These are phyloP conservation scores for Sphecodes monilicornis DNA, from an alignment of 2,888 invertebrate species.

Conservation along the genomic window DNA sequence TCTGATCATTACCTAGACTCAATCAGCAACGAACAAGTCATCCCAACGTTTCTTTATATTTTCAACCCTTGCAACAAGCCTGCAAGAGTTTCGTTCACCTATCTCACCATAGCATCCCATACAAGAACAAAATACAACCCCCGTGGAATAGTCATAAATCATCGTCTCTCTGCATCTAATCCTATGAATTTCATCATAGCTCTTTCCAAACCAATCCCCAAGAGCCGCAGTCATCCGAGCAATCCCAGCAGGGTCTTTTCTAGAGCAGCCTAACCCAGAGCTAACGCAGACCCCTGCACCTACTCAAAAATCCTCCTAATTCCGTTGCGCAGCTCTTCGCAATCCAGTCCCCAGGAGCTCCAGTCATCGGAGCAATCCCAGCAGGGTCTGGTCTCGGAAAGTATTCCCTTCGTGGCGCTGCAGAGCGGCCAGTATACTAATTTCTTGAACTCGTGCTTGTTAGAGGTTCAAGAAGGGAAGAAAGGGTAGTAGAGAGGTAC, in stretches of 20 bases:
- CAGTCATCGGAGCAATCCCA: background rate
- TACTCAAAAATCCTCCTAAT: background rate
- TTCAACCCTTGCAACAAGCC: no score
- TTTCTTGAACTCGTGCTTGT: conserved; percentile 50
- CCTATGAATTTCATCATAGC: no score
- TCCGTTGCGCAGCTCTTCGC: background rate
- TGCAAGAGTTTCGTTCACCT: no score
- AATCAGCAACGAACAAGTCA: no score
- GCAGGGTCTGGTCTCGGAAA: conserved; percentile 14
- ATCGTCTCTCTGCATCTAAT: no score
- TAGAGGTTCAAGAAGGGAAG: conserved; percentile 43
- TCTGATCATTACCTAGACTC: no score
- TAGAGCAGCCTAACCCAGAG: background rate
- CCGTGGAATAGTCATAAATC: no score
- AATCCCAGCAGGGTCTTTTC: background rate
- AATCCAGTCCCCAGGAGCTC: background rate
- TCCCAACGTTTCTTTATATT: no score
- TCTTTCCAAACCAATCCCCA: background rate
- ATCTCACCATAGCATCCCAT: no score
- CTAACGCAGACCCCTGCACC: background rate
- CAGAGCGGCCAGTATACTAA: conserved; percentile 36
- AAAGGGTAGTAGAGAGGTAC: conserved; percentile 6
- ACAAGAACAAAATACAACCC: no score
- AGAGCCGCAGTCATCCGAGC: background rate
- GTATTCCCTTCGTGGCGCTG: conserved; percentile 4